Evolutionary conservation across 1,140 invertebrate genomes (phyloP).

Genomic region (Pogonus chalceus): DNA sequence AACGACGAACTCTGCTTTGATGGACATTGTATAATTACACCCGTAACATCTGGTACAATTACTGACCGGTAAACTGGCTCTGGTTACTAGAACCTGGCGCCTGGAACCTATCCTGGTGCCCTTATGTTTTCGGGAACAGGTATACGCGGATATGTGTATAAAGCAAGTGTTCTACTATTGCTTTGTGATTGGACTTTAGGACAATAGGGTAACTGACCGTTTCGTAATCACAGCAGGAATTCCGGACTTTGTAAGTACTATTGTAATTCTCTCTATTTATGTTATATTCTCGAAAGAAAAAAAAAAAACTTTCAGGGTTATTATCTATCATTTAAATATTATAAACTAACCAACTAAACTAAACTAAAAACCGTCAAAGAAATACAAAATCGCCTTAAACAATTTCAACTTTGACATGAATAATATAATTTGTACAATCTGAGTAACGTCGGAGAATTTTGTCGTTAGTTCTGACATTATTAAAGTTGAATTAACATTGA

Average conservation of each 20-base stretch:
- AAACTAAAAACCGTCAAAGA: not conserved
- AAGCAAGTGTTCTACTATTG: not conserved
- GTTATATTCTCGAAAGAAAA: too few species aligned
- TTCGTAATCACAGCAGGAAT: not conserved
- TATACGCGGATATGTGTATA: not conserved
- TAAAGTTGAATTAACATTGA: not conserved
- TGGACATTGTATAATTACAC: conserved; percentile 3
- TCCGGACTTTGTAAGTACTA: too few species aligned
- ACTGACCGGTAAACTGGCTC: too few species aligned
- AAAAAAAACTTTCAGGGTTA: too few species aligned
- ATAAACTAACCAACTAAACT: not conserved
- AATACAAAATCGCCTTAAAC: not conserved
- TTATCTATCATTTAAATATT: not conserved
- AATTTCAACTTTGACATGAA: too few species aligned
- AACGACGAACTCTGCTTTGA: conserved; percentile 1
- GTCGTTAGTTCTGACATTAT: not conserved
- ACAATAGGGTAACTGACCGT: not conserved
- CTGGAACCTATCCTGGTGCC: too few species aligned
- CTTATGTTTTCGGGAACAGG: not conserved
- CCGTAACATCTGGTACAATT: conserved; percentile 2
- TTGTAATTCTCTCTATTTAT: too few species aligned
- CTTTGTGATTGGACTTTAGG: not conserved
- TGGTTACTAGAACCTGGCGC: too few species aligned
- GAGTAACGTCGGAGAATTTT: not conserved
- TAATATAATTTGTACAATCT: too few species aligned